Base-by-base conservation (phyloP, 2,888 invertebrate species). In the Thalpophila matura region DNA sequence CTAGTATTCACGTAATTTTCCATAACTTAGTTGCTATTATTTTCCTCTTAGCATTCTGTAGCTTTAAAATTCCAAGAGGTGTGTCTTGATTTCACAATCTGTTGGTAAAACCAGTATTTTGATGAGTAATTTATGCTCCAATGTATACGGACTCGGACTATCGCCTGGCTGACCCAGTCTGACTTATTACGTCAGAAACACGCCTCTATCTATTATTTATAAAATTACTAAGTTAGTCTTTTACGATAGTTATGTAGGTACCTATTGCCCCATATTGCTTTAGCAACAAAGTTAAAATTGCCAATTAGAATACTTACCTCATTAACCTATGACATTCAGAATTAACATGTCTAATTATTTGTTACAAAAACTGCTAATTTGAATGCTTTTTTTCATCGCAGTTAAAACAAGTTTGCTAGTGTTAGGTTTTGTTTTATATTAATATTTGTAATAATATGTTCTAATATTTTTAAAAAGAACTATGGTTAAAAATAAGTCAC, bases 161-260 rank as follows among this genome's bases (percentile, higher is more conserved):
- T 40, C 65, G 16, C 18, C 12, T 27, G 5, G 35, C 12, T 72
- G 53, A 69, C 73, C 68, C 29, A 35, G n/a, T 43, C 24, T 43
- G 38, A 27, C 37, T 43, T 22, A 10, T 46, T 54, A 62, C 63
- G 62, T 64, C 51, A 68, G 37, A 42, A 56, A 63, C 72, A 56
- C 42, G 42, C 65, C 50, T 50, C 27, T 27, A 20, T 3, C 16
- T 37, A 18, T 31, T 14, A 46, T 31, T 24, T 37, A 40, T 1
- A 26, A 42, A 35, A 51, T 20, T 26, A 57, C 27, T 20, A 29
- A 24, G n/a, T 9, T 31, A 12, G n/a, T 47, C 4, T 20, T 10
- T 4, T 31, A 27, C 6, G 9, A 22, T 27, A 27, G 2, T 1
- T 18, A 33, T 4, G 6, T 35, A 5, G 0, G 10, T 18, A 9